Conservation (phyloP, 2,113 vertebrate genomes). For the Pseudolaguvia tuberculata region DNA sequence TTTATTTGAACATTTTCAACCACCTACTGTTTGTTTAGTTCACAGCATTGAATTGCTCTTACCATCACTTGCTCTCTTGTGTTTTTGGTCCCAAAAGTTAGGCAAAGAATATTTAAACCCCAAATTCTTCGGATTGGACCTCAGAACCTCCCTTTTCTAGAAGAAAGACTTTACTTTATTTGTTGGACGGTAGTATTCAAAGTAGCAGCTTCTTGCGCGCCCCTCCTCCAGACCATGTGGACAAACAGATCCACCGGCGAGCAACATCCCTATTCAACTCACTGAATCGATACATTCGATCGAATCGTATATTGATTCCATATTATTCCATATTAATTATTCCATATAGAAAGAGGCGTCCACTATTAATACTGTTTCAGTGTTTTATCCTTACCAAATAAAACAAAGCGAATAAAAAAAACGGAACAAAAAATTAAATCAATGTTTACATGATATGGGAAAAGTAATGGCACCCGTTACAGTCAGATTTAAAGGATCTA, state of each 20-base stretch:
- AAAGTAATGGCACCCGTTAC: too few species aligned
- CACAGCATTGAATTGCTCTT: slow-evolving; percentile 10
- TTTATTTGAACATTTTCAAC: background rate
- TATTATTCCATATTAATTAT: background rate
- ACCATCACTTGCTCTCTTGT: slow-evolving; percentile 31
- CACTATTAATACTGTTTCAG: background rate
- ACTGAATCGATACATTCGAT: too few species aligned
- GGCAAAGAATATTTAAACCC: slow-evolving; percentile 32
- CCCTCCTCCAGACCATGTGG: slow-evolving; percentile 19
- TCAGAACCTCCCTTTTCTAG: slow-evolving; percentile 43
- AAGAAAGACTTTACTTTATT: slow-evolving; percentile 17
- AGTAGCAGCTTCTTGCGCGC: background rate
- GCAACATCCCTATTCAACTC: background rate
- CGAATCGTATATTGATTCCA: background rate
- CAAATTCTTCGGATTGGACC: slow-evolving; percentile 7
- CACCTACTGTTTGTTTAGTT: background rate
- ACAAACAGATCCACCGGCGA: background rate
- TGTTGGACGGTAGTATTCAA: slow-evolving; percentile 12
- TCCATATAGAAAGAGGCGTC: background rate
- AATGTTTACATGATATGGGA: too few species aligned
- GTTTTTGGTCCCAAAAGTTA: background rate
- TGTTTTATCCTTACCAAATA: background rate
- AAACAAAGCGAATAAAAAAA: too few species aligned
- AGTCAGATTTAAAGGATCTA: too few species aligned
- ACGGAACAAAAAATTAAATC: too few species aligned